Evolutionary conservation across 2,113 vertebrate genomes (phyloP).

Genomic region (Callipepla squamata): DNA sequence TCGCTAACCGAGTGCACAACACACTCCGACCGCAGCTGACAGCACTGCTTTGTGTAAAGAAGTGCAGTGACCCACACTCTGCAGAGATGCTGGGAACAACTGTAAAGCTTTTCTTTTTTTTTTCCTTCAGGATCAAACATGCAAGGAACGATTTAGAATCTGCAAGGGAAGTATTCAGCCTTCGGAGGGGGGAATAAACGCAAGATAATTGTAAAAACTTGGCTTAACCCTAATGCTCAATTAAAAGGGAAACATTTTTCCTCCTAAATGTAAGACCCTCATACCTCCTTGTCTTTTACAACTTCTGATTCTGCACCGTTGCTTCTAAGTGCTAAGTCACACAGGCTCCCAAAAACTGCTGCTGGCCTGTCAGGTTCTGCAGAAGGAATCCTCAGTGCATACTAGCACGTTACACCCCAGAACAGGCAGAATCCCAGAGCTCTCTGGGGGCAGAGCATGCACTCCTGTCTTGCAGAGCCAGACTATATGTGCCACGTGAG

Average conservation of each 20-base stretch:
- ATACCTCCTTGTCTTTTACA: fast-evolving
- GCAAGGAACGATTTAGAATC: background rate
- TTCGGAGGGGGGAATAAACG: background rate
- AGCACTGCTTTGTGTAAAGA: fast-evolving
- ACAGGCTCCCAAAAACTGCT: background rate
- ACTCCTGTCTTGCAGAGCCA: background rate
- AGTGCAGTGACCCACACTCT: too few species aligned
- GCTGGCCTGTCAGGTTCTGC: background rate
- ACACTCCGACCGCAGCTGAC: fast-evolving
- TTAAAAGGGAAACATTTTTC: background rate
- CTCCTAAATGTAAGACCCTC: background rate
- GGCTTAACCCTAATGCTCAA: background rate
- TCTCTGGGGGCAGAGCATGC: background rate
- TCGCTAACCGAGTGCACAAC: fast-evolving
- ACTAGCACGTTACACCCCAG: background rate
- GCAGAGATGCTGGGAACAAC: background rate
- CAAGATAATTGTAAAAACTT: background rate
- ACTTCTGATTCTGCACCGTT: too few species aligned
- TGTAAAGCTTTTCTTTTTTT: background rate
- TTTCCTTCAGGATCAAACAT: background rate
- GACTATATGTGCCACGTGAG: fast-evolving
- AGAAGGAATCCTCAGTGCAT: background rate
- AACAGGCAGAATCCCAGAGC: background rate
- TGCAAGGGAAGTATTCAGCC: background rate
- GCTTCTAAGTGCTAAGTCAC: background rate